Evolutionary conservation across 2,113 vertebrate genomes (phyloP).

Genomic region (Campylomormyrus tamandua): DNA sequence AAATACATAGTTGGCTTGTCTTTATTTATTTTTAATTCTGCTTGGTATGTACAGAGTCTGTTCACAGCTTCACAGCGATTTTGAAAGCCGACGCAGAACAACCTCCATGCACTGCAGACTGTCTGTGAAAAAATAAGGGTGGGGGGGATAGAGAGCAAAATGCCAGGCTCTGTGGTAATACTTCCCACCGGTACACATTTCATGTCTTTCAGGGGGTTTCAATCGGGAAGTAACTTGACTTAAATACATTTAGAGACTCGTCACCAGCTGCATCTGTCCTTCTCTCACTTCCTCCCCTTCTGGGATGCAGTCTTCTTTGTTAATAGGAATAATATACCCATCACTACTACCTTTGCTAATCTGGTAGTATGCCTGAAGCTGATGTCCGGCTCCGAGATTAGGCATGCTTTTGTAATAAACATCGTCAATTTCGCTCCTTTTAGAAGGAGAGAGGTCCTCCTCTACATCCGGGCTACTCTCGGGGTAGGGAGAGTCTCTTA

Average conservation of each 20-base stretch:
- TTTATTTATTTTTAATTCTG: conserved; percentile 88
- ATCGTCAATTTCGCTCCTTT: conserved; percentile 87
- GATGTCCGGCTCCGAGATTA: conserved; percentile 84
- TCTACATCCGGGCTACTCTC: conserved; percentile 84
- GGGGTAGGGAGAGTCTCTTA: conserved; percentile 89
- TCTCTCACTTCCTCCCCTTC: conserved; percentile 88
- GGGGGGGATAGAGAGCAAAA: conserved; percentile 21
- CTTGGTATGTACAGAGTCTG: conserved; percentile 92
- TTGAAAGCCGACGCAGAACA: conserved; percentile 31
- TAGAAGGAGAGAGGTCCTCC: conserved; percentile 89
- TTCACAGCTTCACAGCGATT: conserved; percentile 44
- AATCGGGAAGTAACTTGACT: conserved; percentile 43
- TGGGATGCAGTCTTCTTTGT: conserved; percentile 86
- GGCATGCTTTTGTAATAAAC: conserved; percentile 99
- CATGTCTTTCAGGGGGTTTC: conserved; percentile 38
- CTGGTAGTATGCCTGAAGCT: conserved; percentile 94
- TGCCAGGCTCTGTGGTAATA: background rate
- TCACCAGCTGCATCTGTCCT: conserved; percentile 99
- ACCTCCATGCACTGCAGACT: conserved; percentile 42
- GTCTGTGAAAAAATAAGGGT: conserved; percentile 38
- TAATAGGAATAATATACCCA: conserved; percentile 91
- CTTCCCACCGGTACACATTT: conserved; percentile 21
- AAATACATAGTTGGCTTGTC: conserved; percentile 90
- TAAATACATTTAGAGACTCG: conserved; percentile 88
- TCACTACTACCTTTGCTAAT: conserved; percentile 90